Base-by-base conservation (phyloP, 2,113 vertebrate species). In the Acrocephalus kingi region DNA sequence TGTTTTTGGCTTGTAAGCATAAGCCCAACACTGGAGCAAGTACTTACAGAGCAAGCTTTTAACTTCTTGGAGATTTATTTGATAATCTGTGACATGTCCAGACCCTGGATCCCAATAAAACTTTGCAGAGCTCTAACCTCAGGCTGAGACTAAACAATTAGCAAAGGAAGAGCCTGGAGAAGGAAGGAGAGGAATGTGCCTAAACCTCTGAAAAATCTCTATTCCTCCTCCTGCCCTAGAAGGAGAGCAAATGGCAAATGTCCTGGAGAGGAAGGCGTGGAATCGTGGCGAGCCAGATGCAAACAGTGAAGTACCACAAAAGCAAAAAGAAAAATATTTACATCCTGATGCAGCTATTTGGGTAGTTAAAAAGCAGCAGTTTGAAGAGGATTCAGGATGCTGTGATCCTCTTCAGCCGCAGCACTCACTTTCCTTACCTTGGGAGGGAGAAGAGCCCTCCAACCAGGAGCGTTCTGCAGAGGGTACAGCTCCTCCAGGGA, bases 321-420 rank as follows among this genome's bases (percentile, higher is more conserved):
- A 90, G 90, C 83, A 96, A 92, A 90, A 96, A 96, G 86, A 94
- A 96, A 97, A 97, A 95, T 91, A 93, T 96, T 96, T 92, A 95
- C 96, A 92, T 96, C 95, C 94, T 95, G 92, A 80, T 92, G 90
- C 67, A 88, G 87, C 79, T 96, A 66, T 85, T 89, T 90, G 89
- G 83, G 93, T 80, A 88, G 88, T 96, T 95, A 91, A 94, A 94
- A 96, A 88, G 87, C 63, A 79, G 90, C 71, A 79, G 67, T 61
- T 93, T 81, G 74, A 94, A 91, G 78, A 90, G 89, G 91, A 73
- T 82, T 87, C 87, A 49, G 63, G 94, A 93, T 94, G 82, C 90
- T 96, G 62, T 71, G 93, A 90, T 84, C 86, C 67, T 88, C 33
- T 80, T 71, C 84, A 84, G 78, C 73, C 69, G 21, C 86, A 77